Evolutionary conservation across 1,140 invertebrate species (phyloP), one percentile per base, ranked within the genome.

Genomic region (Littorina saxatilis): DNA sequence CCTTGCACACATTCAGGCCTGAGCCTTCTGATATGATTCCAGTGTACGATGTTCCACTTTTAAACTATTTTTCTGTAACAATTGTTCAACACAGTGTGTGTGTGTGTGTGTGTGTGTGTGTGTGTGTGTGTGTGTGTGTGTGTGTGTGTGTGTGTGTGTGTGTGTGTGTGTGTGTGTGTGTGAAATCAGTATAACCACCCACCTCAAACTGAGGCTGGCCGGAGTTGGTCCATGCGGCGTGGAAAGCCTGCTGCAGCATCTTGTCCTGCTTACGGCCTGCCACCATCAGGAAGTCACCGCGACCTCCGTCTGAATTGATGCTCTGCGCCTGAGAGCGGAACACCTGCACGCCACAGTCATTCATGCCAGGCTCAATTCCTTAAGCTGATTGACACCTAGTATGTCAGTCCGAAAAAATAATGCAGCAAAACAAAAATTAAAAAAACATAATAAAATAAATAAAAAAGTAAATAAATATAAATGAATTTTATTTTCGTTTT

Each of bases 191-290:
- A 5, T 5, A 47, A 47, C 43, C 17, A 47, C 58, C 13, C 20
- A 76, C 75, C 75, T 77, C 52, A n/a, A 35, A 77, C 75, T 77
- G 75, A 9, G 29, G 35, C 20, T 77, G n/a, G 9, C 52, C 37
- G 13, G 7, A 29, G 5, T 23, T 35, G 73, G 11, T 52, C 73
- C 75, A 77, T 0, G 50, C 29, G 9, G 7, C 20, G 27, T 39
- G 11, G 32, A 61, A 77, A 35, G 0, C 1, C 1, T 15, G 37
- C 17, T 39, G 29, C 20, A 77, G 75, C 47, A 0, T 17, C 37
- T 39, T 20, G 52, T 77, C 75, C 50, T 27, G 11, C 75, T 58
- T 2, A 20, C 75, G 75, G 2, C 75, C 75, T 2, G 52, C 27
- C 11, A 77, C 23, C 75, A 61, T n/a, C 52, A 77, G 29, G 37